These are phyloP conservation scores for Babylonia areolata DNA, from an alignment of 1,140 invertebrate species.

Conservation along the genomic window DNA sequence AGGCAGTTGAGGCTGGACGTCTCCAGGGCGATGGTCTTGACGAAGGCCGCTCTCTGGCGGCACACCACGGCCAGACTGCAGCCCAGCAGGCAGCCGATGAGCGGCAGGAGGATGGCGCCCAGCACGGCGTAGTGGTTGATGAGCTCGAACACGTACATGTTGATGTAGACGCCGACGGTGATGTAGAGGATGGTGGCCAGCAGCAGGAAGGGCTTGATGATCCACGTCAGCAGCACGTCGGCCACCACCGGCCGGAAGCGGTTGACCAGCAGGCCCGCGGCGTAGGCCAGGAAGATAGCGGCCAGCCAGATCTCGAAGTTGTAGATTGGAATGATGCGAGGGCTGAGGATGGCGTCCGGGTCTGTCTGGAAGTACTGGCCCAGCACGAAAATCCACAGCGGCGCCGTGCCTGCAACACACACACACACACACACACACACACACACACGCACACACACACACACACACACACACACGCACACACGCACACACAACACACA, in stretches of 20 bases:
- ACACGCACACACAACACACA: no score
- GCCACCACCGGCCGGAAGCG: constrained; percentile 64
- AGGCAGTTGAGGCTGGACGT: constrained; percentile 70
- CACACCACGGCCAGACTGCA: constrained; percentile 57
- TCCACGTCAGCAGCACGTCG: constrained; percentile 70
- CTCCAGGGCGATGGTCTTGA: constrained; percentile 69
- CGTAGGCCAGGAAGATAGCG: constrained; percentile 66
- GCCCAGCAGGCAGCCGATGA: constrained; percentile 65
- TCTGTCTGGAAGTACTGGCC: constrained; percentile 68
- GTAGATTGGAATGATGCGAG: constrained; percentile 65
- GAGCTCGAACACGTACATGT: constrained; percentile 72
- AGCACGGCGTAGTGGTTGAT: constrained; percentile 62
- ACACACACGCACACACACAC: not conserved
- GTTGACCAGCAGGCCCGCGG: constrained; percentile 66
- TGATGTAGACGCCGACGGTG: constrained; percentile 74
- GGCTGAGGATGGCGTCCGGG: constrained; percentile 48
- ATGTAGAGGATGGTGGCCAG: constrained; percentile 72
- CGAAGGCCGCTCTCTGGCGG: constrained; percentile 62
- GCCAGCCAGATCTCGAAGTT: constrained; percentile 72
- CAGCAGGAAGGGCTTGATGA: constrained; percentile 71
- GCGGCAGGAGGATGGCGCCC: constrained; percentile 65
- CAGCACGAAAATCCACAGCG: constrained; percentile 72
- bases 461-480: no score
- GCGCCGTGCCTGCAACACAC: constrained; percentile 65
- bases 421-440: not conserved